Evolutionary conservation across 2,113 vertebrate genomes (phyloP), one percentile per base, ranked within the genome.

Genomic region (Noctilio leporinus): DNA sequence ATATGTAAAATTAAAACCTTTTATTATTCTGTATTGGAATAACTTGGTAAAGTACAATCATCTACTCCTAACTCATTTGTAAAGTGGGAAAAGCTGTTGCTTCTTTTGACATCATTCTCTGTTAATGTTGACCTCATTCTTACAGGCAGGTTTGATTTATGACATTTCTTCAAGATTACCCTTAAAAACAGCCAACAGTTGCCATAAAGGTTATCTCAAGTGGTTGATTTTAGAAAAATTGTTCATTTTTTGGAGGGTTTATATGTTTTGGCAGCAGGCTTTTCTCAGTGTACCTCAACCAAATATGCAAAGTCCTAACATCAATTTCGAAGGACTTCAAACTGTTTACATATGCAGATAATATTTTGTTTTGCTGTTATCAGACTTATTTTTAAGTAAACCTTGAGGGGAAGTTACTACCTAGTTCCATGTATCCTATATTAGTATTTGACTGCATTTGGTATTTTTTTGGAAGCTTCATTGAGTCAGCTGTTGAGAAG

Each of bases 361-460:
- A 43, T 78, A 33, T 51, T 96, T 89, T 96, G 17, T 77, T 96
- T 33, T 92, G 35, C 38, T 91, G 35, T 64, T 10, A 33, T 16
- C 15, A 55, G 57, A 85, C 59, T 89, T 86, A 33, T 65, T 43
- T 77, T 91, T 89, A 49, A 88, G n/a, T 91, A 94, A 69, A 88
- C 53, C 35, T 70, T 38, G 6, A 91, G 19, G 43, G 40, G 15
- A 89, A 76, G 55, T 89, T 80, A 69, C 43, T 10, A 43, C 24
- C 28, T 80, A 38, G 75, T 94, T 89, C 69, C 76, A 40, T 40
- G n/a, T 83, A 62, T 62, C 77, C 19, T 57, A 47, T 90, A 88
- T 76, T 90, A 64, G 65, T 45, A 47, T 81, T 89, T 80, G n/a
- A 11, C 72, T 51, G 16, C 2, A 9, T 87, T n/a, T 51, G 11